Conservation (phyloP, 2,888 invertebrate genomes). For the Digitonthophagus gazella region DNA sequence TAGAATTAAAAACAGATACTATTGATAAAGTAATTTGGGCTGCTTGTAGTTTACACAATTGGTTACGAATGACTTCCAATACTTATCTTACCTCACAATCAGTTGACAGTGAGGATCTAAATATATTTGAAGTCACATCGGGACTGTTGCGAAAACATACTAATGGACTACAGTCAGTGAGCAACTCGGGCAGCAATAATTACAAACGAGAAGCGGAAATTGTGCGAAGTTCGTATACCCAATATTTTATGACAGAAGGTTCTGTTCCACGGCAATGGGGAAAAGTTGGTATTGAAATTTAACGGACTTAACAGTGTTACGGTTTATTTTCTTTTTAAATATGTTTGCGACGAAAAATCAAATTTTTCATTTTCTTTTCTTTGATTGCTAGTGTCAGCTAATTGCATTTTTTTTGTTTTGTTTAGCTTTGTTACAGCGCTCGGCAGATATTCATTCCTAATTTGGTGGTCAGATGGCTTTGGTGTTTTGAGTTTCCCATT, state of each 20-base stretch:
- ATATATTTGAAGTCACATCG: slow-evolving; percentile 24
- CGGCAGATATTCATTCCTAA: no score
- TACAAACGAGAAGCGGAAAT: slow-evolving; percentile 18
- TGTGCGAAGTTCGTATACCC: slow-evolving; percentile 21
- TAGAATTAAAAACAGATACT: slow-evolving; percentile 20
- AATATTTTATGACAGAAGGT: slow-evolving; percentile 19
- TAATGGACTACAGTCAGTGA: slow-evolving; percentile 27
- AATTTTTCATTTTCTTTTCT: no score
- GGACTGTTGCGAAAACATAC: slow-evolving; percentile 20
- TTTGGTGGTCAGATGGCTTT: no score
- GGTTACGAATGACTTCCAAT: slow-evolving; percentile 23
- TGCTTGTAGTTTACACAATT: slow-evolving; percentile 24
- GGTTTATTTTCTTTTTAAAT: no score
- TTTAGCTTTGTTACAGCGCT: no score
- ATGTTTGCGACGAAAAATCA: no score
- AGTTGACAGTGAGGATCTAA: slow-evolving; percentile 26
- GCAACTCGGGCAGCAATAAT: slow-evolving; percentile 24
- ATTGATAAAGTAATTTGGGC: slow-evolving; percentile 21
- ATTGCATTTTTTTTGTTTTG: no score
- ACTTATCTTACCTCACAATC: no score
- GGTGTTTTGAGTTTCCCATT: no score
- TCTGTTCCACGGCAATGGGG: slow-evolving; percentile 22
- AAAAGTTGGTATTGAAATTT: slow-evolving; percentile 23
- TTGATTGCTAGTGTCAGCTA: no score
- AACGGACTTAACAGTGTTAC: no score